A percentile compares a stretch with the other conserved stretches of the same genome.
These are phyloP conservation scores for Steinernema hermaphroditum DNA, from an alignment of 2,888 invertebrate genomes.

Conservation along the genomic window DNA sequence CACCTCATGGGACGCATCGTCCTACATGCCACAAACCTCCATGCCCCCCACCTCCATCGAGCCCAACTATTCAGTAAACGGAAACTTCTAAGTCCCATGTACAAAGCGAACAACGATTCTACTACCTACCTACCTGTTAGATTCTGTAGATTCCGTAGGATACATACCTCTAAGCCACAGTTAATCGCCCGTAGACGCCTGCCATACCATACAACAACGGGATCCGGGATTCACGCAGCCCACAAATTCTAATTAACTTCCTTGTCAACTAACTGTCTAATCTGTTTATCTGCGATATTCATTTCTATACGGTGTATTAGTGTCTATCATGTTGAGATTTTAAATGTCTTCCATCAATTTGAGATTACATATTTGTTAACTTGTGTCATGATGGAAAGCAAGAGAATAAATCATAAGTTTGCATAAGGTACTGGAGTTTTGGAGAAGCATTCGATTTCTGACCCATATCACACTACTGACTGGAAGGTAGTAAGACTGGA, in stretches of 20 bases:
- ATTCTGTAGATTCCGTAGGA: slow-evolving; percentile 9
- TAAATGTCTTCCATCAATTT: neutral
- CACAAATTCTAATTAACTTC: neutral
- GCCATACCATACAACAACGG: neutral
- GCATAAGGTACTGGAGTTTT: no score
- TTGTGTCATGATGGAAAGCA: neutral
- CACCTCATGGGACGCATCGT: neutral
- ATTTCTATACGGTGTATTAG: slow-evolving; percentile 19
- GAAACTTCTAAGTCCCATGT: slow-evolving; percentile 18
- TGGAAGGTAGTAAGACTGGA: no score
- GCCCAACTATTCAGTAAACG: neutral
- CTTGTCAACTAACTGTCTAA: neutral
- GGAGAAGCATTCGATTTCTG: no score
- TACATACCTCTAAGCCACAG: neutral
- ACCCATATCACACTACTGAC: no score
- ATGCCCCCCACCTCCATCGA: slow-evolving; percentile 4
- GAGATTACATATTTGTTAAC: neutral
- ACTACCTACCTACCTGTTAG: slow-evolving; percentile 7
- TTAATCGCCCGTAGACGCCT: neutral
- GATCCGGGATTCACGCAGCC: neutral
- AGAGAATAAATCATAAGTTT: neutral
- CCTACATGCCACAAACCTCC: neutral
- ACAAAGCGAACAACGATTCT: neutral
- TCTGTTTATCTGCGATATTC: slow-evolving; percentile 20
- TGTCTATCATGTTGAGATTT: slow-evolving; percentile 7